Evolutionary conservation across 2,888 invertebrate species (phyloP), one percentile per base, ranked within the genome.

Genomic region (Drosophila cracens): DNA sequence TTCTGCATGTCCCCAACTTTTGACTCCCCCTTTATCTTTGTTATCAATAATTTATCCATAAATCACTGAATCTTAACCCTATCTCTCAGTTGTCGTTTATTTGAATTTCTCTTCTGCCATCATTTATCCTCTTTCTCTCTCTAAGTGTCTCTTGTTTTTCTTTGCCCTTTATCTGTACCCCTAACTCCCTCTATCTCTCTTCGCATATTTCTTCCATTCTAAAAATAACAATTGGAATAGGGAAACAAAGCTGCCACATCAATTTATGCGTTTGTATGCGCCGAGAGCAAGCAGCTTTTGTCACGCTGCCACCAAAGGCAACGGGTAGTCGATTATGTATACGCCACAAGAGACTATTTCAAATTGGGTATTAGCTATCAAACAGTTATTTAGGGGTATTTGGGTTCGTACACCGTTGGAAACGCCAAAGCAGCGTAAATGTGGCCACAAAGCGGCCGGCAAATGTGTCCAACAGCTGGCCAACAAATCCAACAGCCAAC

Each of bases 381-480:
- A 70, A 76, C 81, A 83, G 74, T 81, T 86, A 77, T 79, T 79
- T 79, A 71, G 71, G 68, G 56, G 64, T 60, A 74, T 79, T 79
- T 70, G 60, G 70, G 46, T 54, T 10, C 25, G 11, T 57, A 49
- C 31, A 43, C 40, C 57, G 11, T 43, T 31, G 38, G 60, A 40
- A 64, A 40, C 43, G 73, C 48, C 43, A 62, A 69, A 53, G 66
- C 63, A 70, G 70, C 84, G 74, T 66, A 77, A 76, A 72, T 75
- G 74, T 88, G 86, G 88, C 84, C 84, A 83, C 83, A 82, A 82
- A 68, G 75, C 81, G 88, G 75, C 83, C 85, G 71, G 70, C 64
- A 84, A 83, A 74, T 74, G 66, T 73, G 70, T 60, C 72, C 71
- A 85, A 74, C 85, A 85, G 79, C 85, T 82, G 87, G 72, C 74